Evolutionary conservation across 2,888 invertebrate species (phyloP), one percentile per base, ranked within the genome.

Genomic region (Mylabris sibirica): DNA sequence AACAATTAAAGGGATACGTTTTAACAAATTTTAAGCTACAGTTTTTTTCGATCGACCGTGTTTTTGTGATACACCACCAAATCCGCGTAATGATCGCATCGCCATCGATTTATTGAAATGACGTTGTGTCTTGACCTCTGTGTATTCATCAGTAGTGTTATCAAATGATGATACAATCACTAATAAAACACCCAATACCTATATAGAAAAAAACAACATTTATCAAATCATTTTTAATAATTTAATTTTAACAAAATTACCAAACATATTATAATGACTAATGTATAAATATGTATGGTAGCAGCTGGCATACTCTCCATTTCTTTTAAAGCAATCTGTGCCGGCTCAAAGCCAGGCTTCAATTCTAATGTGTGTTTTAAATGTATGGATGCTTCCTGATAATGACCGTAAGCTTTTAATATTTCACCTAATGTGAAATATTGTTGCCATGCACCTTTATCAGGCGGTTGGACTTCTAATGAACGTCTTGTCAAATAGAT

Each of bases 351-450:
- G 76, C 93, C 94, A 59, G 96, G 96, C 85, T 94, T 91, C 70
- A 96, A 85, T 82, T 95, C 94, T 63, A 96, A 86, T 30, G 95
- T 92, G 80, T 94, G 94, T 76, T 92, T 89, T 73, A 96, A 88
- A 84, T 96, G 95, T 72, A 94, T 88, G 49, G 92, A 90, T 49
- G 96, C 95, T 85, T 96, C 95, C 87, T 94, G 91, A 85, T 94
- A 93, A 82, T 95, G 95, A 76, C 95, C 95, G 80, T 95, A 95
- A 0, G 95, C 94, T 86, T 95, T 95, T 81, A 95, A 93, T 83
- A 96, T 96, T 85, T 96, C 95, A 6, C 96, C 96, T 65, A 96
- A 88, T 6, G 95, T 95, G 83, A 95, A 94, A 86, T 96, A 95
- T 84, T 96, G 96, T 81, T 94, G 93, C 96, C 95, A 96, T 2